Evolutionary conservation across 2,113 vertebrate species (phyloP), one percentile per base, ranked within the genome.

Genomic region (Onychostoma macrolepis): DNA sequence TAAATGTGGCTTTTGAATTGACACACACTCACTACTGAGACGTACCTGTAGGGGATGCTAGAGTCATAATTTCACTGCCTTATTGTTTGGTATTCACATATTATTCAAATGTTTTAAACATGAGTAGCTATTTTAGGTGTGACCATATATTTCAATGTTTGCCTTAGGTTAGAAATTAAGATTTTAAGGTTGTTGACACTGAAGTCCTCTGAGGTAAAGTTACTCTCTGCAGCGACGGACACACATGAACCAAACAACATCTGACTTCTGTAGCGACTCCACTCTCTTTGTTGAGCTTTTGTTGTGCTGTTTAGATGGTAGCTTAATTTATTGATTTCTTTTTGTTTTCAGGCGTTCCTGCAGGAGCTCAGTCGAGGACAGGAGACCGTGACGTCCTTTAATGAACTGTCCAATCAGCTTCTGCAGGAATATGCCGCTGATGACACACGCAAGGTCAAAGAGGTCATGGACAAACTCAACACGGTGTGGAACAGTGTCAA

Each of bases 371-470:
- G 94, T 48, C 95, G 96, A 88, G 96, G 96, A 2, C 96, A 99
- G 78, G 94, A 94, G 19, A 81, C 94, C 0, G 90, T 99, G 26
- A 92, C 93, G 80, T 93, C 94, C 0, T 98, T 98, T 89, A 97
- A 96, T n/a, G 96, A 97, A 43, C 93, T 99, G 28, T 98, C 98
- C 74, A 95, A 93, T 90, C 97, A 97, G 91, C 94, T 99, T 9
- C 93, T 99, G 86, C 95, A 93, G 38, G 96, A 98, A 19, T 98
- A 99, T 88, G 90, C 94, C 26, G 85, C 89, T 0, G 98, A 99
- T 77, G 98, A 99, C 91, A 99, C 97, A 0, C 94, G 98, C 88
- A 96, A 94, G 75, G 95, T 99, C 90, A 97, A 98, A 88, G 98
- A 99, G 92, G 95, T 96, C 86, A 94, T 95, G 0, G 97, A 99